Conservation (phyloP, 2,888 invertebrate genomes). For the Theristus sp. region DNA sequence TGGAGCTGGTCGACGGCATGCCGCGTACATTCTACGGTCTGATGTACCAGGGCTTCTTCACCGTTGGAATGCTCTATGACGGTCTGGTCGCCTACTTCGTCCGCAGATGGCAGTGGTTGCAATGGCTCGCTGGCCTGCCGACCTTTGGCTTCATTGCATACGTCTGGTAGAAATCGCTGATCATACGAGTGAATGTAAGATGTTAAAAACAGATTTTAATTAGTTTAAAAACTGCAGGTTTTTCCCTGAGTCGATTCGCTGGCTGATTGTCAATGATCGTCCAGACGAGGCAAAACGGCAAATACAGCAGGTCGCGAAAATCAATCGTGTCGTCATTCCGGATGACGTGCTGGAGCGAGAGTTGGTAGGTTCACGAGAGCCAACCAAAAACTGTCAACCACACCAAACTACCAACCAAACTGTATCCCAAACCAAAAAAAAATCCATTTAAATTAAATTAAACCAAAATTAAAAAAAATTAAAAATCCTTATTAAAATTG, state of each 20-base stretch:
- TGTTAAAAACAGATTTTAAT: too few species aligned
- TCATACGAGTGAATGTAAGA: too few species aligned
- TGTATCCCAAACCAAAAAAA: too few species aligned
- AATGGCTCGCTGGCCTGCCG: background rate
- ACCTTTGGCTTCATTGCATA: conserved; percentile 2
- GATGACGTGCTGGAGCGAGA: background rate
- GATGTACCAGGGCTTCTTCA: conserved; percentile 1
- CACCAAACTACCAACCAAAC: too few species aligned
- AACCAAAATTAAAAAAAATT: background rate
- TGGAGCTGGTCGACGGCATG: conserved; percentile 7
- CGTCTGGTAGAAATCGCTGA: too few species aligned
- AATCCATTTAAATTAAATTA: too few species aligned
- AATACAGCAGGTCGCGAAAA: background rate
- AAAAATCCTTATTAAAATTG: background rate
- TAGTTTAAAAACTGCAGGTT: too few species aligned
- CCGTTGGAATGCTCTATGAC: conserved; percentile 1
- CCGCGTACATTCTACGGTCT: conserved; percentile 6
- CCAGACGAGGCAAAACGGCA: conserved; percentile 3
- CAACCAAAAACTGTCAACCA: too few species aligned
- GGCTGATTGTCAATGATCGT: conserved; percentile 4
- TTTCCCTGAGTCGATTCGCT: conserved; percentile 7
- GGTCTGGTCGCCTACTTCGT: conserved; percentile 7
- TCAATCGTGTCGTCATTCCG: background rate
- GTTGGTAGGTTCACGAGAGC: background rate
- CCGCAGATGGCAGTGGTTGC: conserved; percentile 4